These are phyloP conservation scores for Epizoanthus illoricatus DNA, from an alignment of 92 coral and sea anemone species.

Conservation along the genomic window DNA sequence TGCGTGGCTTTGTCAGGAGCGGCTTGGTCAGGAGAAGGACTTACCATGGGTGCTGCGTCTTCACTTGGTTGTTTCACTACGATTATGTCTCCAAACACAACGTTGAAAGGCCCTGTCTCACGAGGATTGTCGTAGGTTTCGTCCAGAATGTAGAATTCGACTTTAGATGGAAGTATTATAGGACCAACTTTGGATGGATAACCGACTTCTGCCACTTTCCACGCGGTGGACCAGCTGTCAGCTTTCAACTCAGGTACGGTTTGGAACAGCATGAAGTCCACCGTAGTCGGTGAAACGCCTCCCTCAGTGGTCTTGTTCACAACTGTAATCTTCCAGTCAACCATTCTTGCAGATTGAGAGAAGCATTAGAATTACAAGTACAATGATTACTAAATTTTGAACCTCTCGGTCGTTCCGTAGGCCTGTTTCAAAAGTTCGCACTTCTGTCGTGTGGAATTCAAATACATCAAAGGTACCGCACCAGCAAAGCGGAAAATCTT, in stretches of 20 bases:
- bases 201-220: slow-evolving; percentile 22
- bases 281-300: neutral
- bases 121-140: neutral
- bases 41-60: too few relatives aligned
- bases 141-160: slow-evolving; percentile 3
- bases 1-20: too few relatives aligned
- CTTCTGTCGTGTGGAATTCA: too few relatives aligned
- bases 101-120: slow-evolving; percentile 4
- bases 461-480: too few relatives aligned
- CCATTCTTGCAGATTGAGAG: neutral
- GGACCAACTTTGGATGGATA: slow-evolving; percentile 16
- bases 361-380: too few relatives aligned
- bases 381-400: too few relatives aligned
- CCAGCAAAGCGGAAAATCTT: too few relatives aligned
- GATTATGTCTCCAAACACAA: neutral
- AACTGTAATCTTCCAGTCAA: neutral
- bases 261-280: neutral
- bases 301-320: neutral
- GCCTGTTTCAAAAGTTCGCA: too few relatives aligned
- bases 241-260: neutral
- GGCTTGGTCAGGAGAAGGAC: too few relatives aligned
- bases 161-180: slow-evolving; percentile 5
- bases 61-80: neutral
- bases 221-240: slow-evolving; percentile 2
- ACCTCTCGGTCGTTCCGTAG: too few relatives aligned